Base-by-base conservation (phyloP, 2,888 invertebrate species). In the Drosophila siamana region DNA sequence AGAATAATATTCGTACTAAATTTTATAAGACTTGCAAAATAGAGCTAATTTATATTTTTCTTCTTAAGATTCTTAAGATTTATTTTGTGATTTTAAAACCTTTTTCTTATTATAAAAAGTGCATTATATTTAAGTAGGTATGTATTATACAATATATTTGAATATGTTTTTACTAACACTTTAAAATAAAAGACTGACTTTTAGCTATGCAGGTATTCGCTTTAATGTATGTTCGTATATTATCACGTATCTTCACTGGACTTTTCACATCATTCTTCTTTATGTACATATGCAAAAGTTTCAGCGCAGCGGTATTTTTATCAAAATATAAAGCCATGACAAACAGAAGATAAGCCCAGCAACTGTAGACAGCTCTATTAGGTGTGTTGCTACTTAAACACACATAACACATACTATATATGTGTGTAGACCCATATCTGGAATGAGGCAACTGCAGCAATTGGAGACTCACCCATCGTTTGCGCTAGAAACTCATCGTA, bases 261-360 rank as follows among this genome's bases (percentile, higher is more conserved):
- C 33, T 52, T 26, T 19, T 36, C 38, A 60, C 51, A 22, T 60
- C 9, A 9, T 43, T 13, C 41, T 43, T 13, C 41, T 43, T 55
- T 13, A 44, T 55, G 33, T 68, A n/a, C n/a, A n/a, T n/a, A 69
- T 68, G 56, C 73, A 76, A 74, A 76, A 66, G 54, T 40, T 51
- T 67, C 22, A 41, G 30, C 66, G 24, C 64, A 50, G 52, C 15
- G 54, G 59, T 38, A 67, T 80, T 83, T 83, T 86, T 83, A 83
- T 83, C 86, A 86, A 71, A 68, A 67, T 72, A 73, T 74, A 77
- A 86, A 83, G 59, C 67, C 48, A 69, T 41, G 44, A 55, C 67
- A 88, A 86, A 86, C 74, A 88, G 7, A n/a, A 88, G 83, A 83
- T 83, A 83, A 88, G 86, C 36, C 15, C 33, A 48, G 48, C 62